Base-by-base conservation (phyloP, 2,797 vertebrate species). In the Molossus alvarezi region DNA sequence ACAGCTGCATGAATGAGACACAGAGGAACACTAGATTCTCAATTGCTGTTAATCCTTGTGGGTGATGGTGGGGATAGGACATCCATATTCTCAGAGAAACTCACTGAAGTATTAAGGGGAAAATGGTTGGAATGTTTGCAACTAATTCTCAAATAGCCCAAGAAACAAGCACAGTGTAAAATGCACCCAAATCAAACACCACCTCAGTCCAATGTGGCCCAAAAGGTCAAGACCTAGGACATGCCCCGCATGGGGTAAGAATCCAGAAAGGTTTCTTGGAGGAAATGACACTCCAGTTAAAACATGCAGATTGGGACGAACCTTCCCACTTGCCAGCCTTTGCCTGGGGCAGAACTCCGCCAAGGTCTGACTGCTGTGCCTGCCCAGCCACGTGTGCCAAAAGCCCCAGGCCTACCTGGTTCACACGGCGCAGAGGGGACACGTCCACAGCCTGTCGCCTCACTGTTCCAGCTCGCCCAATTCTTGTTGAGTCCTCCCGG, bases 391-490 rank as follows among this genome's bases (percentile, higher is more conserved):
- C 1, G 0, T 15, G 12, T 53, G 9, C 41, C 27, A 1, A 9
- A 23, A 29, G 64, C 58, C 37, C 72, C 33, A 25, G 13, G 51
- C 88, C 41, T 91, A 99, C 99, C 99, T 99, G 99, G 98, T 99
- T 99, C 98, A 99, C 99, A 57, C 99, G 98, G 55, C 99, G 99
- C 96, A 99, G 98, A 0, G 99, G 99, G 1, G 99, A 99, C 97
- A 99, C 99, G 0, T 99, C 99, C 81, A 99, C 99, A 0, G 99
- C 99, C 98, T 99, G 99, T 58, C 99, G 98, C 97, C 99, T 99
- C 95, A 99, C 99, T 0, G 99, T 99, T 91, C 99, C 99, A 0
- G 99, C 99, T 25, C 99, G 99, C 27, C 99, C 99, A 4, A 99
- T 99, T 97, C 99, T 99, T 12, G 99, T 99, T 2, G 99, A 99